These are phyloP conservation scores for Brotula barbata DNA, from an alignment of 2,797 vertebrate species.

Conservation along the genomic window DNA sequence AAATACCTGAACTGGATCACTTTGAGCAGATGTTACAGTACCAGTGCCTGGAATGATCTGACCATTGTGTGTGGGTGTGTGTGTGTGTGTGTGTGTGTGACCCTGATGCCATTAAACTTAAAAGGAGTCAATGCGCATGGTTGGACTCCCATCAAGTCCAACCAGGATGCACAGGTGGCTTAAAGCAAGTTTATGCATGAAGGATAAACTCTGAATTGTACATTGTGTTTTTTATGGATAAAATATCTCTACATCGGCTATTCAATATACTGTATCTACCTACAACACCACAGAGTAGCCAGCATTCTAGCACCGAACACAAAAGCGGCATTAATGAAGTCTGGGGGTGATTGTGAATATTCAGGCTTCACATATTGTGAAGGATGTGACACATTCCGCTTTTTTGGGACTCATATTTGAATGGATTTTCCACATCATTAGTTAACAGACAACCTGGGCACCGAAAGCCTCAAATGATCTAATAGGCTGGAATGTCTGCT, in stretches of 20 bases:
- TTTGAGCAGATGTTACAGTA: conserved; percentile 24
- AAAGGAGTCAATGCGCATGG: too few relatives aligned
- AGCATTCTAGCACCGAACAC: not conserved
- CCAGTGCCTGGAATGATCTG: not conserved
- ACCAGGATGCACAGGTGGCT: too few relatives aligned
- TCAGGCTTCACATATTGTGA: not conserved
- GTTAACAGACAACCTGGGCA: not conserved
- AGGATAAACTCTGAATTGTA: not conserved
- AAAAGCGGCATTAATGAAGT: not conserved
- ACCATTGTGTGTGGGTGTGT: not conserved
- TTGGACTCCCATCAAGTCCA: too few relatives aligned
- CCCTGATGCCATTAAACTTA: too few relatives aligned
- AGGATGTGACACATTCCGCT: too few relatives aligned
- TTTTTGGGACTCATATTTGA: not conserved
- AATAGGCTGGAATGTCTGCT: not conserved
- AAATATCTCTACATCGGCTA: not conserved
- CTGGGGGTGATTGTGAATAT: not conserved
- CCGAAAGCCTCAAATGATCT: not conserved
- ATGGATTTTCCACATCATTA: not conserved
- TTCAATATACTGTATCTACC: not conserved
- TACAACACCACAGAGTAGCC: not conserved
- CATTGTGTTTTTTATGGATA: not conserved
- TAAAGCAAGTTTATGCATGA: not conserved
- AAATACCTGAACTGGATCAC: conserved; percentile 15
- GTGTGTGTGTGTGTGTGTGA: too few relatives aligned